Percentiles rank a stretch among this genome's conserved stretches.
phyloP scores from a whole-genome alignment of 2,797 vertebrate genomes.

The Chromobotia macracanthus region DNA sequence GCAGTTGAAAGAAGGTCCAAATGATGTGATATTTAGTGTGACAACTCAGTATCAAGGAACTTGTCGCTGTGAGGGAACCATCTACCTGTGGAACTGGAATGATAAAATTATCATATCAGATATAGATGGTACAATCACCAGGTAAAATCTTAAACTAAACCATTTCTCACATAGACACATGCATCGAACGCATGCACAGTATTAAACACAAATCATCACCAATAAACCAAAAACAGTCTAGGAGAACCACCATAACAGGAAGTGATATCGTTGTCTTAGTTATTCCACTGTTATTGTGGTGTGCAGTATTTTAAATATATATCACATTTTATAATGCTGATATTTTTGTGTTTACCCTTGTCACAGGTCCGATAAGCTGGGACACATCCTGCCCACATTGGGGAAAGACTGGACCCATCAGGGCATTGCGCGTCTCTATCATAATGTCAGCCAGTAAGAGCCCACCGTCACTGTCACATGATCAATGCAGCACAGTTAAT shows the following conservation, averaged over 20 bases:
- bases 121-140: slow-evolving; percentile 89
- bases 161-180: not conserved
- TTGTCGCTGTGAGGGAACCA: slow-evolving; percentile 86
- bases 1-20: slow-evolving; percentile 84
- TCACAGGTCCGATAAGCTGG: slow-evolving; percentile 91
- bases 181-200: no score
- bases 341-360: not conserved
- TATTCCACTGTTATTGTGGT: not conserved
- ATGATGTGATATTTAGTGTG: slow-evolving; percentile 86
- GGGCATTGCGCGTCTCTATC: slow-evolving; percentile 94
- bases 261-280: no score
- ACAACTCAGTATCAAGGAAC: slow-evolving; percentile 90
- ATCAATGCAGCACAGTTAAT: not conserved
- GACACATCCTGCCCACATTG: slow-evolving; percentile 96
- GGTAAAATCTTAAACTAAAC: slow-evolving; percentile 63
- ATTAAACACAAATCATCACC: not conserved
- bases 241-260: not conserved
- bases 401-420: slow-evolving; percentile 99
- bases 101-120: slow-evolving; percentile 88
- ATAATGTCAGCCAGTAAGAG: slow-evolving; percentile 99
- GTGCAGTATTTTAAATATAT: not conserved
- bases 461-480: not conserved
- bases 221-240: not conserved
- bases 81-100: slow-evolving; percentile 88
- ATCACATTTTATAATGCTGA: not conserved